Evolutionary conservation across 2,888 invertebrate species (phyloP).

Genomic region (Diloba caeruleocephala): DNA sequence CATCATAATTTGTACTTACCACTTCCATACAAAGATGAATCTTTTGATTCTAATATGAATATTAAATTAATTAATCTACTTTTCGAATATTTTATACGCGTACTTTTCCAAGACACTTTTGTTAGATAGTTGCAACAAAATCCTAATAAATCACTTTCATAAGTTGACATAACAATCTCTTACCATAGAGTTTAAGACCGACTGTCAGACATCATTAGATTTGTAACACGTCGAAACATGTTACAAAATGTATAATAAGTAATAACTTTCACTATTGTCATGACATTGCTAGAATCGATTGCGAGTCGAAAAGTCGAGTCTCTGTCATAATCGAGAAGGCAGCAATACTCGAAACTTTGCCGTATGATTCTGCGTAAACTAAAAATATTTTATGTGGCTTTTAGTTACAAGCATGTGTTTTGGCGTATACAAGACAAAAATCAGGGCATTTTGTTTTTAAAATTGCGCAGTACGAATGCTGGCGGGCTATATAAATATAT

Average conservation of each 20-base stretch:
- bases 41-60: no score
- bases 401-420: no score
- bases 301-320: conserved; percentile 24
- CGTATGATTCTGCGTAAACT: no score
- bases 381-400: no score
- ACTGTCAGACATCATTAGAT: conserved; percentile 44
- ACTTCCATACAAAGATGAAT: no score
- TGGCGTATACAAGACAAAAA: no score
- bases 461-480: no score
- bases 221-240: conserved; percentile 34
- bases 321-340: conserved; percentile 19
- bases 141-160: conserved; percentile 42
- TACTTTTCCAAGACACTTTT: background rate
- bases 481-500: no score
- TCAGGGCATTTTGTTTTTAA: no score
- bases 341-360: conserved; percentile 1
- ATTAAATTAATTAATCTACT: no score
- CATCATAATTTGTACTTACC: no score
- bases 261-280: conserved; percentile 58
- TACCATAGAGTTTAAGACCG: conserved; percentile 34
- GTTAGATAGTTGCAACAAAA: conserved; percentile 3
- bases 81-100: no score
- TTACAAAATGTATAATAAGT: conserved; percentile 45
- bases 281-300: conserved; percentile 49
- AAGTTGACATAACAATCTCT: conserved; percentile 9